Base-by-base conservation (phyloP, 2,888 invertebrate genomes). In the Drosophila helvetica region DNA sequence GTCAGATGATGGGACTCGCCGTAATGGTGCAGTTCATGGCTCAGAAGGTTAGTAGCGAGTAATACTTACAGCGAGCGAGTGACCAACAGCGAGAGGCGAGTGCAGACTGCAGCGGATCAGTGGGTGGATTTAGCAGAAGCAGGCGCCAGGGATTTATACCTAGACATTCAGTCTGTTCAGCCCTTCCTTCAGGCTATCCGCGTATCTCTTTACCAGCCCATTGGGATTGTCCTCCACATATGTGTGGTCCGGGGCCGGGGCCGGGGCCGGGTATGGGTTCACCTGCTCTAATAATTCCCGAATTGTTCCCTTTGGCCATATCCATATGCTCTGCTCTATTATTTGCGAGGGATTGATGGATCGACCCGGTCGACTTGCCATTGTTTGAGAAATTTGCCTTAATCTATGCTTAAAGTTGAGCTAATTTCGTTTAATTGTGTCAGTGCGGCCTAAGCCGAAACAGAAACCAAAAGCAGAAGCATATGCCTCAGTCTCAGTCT, bases 1-100 rank as follows among this genome's bases (percentile, higher is more conserved):
- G 94, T 82, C 95, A 96, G 64, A 94, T 96, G 59, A 96, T 97
- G 92, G 98, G 97, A 47, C 94, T 98, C 86, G 96, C 96, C 71
- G 95, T 96, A 77, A 94, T 97, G 76, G 95, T 98, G 80, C 96
- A 97, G 92, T 96, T 97, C 93, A 94, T 98, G 90, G 96, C 96
- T 86, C 94, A 94, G 91, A 94, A 95, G 91, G 95, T 95, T 92
- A 94, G 94, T 93, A 5, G 2, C 10, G 10, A 30, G 43, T 5
- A 5, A 22, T 5, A 48, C 8, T n/a, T n/a, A n/a, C n/a, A n/a
- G n/a, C n/a, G n/a, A 15, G 22, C 52, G 43, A 64, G 48, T 18
- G 30, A 42, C 42, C 54, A 45, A 48, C 42, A 45, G n/a, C 42
- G 50, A 46, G 60, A 30, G n/a, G 12, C 27, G 42, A 12, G 18